Evolutionary conservation across 2,797 vertebrate species (phyloP).

Genomic region (Syngnathus rostellatus): DNA sequence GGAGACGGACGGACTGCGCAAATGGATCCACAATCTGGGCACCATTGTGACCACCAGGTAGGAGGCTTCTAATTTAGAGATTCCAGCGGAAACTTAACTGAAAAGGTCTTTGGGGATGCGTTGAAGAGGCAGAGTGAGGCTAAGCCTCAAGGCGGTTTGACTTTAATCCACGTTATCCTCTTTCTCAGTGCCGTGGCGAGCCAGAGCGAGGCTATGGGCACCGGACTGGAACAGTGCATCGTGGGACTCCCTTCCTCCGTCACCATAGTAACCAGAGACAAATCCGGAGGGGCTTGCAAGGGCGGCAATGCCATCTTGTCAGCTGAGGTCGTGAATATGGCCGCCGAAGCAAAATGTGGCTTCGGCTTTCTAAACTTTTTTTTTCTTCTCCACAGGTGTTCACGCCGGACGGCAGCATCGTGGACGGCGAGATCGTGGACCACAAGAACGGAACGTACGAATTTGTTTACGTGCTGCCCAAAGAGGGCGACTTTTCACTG

Average conservation of each 20-base stretch:
- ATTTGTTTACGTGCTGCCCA: constrained; percentile 88
- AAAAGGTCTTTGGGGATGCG: no score
- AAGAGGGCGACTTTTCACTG: constrained; percentile 89
- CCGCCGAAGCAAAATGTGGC: background rate
- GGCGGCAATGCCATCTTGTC: constrained; percentile 88
- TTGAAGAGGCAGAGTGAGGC: no score
- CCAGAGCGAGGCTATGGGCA: constrained; percentile 88
- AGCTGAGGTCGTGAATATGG: constrained; percentile 65
- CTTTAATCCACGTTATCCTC: background rate
- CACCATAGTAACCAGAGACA: constrained; percentile 93
- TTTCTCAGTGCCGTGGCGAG: constrained; percentile 83
- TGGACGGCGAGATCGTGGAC: constrained; percentile 89
- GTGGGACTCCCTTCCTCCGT: constrained; percentile 88
- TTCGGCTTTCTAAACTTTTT: background rate
- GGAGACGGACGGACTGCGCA: constrained; percentile 90
- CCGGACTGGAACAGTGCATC: constrained; percentile 86
- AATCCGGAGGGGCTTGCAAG: constrained; percentile 92
- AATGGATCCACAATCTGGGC: constrained; percentile 93
- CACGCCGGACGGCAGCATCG: constrained; percentile 90
- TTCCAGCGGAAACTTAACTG: no score
- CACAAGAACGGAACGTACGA: constrained; percentile 96
- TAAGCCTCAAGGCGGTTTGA: background rate
- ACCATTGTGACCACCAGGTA: constrained; percentile 85
- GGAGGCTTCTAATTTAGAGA: background rate
- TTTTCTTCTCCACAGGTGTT: constrained; percentile 61